A percentile compares a stretch with the other conserved stretches of the same genome.
Evolutionary conservation across 2,888 invertebrate species (phyloP).

Genomic region (Trisateles emortualis): DNA sequence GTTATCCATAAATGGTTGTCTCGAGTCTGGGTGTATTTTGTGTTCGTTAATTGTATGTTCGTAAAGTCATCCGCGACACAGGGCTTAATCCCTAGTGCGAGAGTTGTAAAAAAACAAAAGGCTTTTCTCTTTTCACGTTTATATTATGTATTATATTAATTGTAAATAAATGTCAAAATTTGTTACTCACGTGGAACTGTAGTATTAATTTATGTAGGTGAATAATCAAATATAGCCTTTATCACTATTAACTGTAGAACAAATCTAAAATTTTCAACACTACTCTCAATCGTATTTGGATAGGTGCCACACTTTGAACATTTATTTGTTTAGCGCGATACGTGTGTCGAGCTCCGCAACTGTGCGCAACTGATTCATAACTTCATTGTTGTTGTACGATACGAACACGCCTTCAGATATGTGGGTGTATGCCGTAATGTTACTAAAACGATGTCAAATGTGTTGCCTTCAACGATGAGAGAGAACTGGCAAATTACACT

Average conservation of each 20-base stretch:
- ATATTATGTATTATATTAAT: too few species aligned
- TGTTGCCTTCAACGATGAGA: not conserved
- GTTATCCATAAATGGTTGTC: too few species aligned
- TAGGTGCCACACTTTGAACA: constrained; percentile 10
- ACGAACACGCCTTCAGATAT: constrained; percentile 3
- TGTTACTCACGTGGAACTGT: not conserved
- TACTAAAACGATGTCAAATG: constrained; percentile 31
- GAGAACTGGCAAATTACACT: not conserved
- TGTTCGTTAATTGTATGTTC: too few species aligned
- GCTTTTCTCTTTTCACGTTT: too few species aligned
- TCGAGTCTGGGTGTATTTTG: too few species aligned
- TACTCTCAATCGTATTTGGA: constrained; percentile 14
- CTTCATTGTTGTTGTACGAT: constrained; percentile 26
- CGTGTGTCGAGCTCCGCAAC: constrained; percentile 19
- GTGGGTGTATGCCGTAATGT: constrained; percentile 8
- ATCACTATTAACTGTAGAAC: too few species aligned
- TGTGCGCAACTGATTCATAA: constrained; percentile 4
- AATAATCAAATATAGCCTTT: not conserved
- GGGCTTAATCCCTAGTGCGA: too few species aligned
- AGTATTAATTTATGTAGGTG: not conserved
- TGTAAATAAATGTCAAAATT: not conserved
- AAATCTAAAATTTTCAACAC: too few species aligned
- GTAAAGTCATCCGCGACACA: too few species aligned
- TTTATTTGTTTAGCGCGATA: constrained; percentile 3
- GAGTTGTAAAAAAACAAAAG: too few species aligned